Evolutionary conservation across 2,797 vertebrate species (phyloP), one percentile per base, ranked within the genome.

Genomic region (Tragopan temminckii): DNA sequence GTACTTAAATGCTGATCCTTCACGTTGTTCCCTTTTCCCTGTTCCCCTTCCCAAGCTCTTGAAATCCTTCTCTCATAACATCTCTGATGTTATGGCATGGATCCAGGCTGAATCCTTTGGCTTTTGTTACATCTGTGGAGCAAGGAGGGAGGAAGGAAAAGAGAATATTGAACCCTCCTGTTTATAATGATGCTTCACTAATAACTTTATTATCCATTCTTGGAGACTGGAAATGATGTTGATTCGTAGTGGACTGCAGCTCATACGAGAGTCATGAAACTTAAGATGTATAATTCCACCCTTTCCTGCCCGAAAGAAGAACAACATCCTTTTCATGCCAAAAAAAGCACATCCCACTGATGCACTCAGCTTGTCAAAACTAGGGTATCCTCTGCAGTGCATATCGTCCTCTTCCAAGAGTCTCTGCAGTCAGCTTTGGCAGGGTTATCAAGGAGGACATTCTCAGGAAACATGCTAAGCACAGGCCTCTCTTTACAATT

Each of bases 231-330:
- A 76, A 46, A 59, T 69, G 24, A 61, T 55, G 10, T 42, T 24
- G 50, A 50, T 66, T 69, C 48, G 21, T 23, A 19, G 42, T n/a
- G 82, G 83, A 64, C 50, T 70, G 55, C 42, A 84, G 38, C 20
- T 68, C 69, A 40, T 57, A 75, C 0, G 0, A 88, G 23, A 10
- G 4, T 71, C 1, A 0, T 75, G 70, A 80, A 91, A 85, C 53
- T 71, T 38, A 55, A 80, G 24, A 63, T 50, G 31, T 59, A 0
- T 52, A 76, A 88, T 89, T 89, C 61, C 70, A 76, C 36, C 74
- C 55, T 89, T 72, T 80, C 40, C 31, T 82, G 64, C 45, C 61
- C 77, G 46, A 81, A 91, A 43, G 42, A 86, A 92, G 84, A 88
- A 38, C n/a, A 84, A 5, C 31, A 48, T 68, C 31, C 50, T 76